Evolutionary conservation across 2,113 vertebrate species (phyloP), one percentile per base, ranked within the genome.

Genomic region (Ellobius talpinus): DNA sequence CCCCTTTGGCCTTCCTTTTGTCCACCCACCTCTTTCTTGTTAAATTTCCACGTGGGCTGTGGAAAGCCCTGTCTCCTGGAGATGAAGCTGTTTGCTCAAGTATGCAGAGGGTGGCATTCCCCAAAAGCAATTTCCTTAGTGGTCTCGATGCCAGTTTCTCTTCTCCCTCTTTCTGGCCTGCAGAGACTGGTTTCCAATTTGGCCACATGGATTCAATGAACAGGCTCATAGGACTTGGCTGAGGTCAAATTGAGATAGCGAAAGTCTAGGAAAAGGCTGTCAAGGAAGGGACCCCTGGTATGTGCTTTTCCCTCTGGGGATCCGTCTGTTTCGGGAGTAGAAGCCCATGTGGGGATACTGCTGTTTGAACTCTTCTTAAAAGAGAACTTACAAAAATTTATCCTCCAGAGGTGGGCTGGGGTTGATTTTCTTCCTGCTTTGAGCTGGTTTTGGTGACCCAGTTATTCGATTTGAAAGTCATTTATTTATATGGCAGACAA

Each of bases 381-480:
- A 86, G 11, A 90, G 85, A 31, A 73, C 72, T 92, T 73, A 70
- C 14, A 89, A 87, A 84, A 84, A 47, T 52, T 33, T 63, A 87
- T 42, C 36, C 89, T 42, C 42, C 4, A 97, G 93, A 91, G 24
- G 90, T 85, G 45, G 70, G 66, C 73, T 81, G 19, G 4, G 17
- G 26, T 79, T 55, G 1, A 4, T 52, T 85, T 47, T 39, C 52
- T 61, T 72, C 33, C 21, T 50, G 70, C 36, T 94, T 89, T 50
- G 90, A 96, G 90, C 42, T 96, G 65, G 92, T 97, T 97, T 87
- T 97, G 98, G 98, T 96, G 97, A 98, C 97, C 97, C 97, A 93
- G 52, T 87, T 88, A 94, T 97, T 98, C 95, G 96, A 93, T 97
- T 96, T 97, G 94, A 97, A 98, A 98, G 98, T 93, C 95, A 96